Evolutionary conservation across 2,888 invertebrate species (phyloP), one percentile per base, ranked within the genome.

Genomic region (Platycnemis pennipes): DNA sequence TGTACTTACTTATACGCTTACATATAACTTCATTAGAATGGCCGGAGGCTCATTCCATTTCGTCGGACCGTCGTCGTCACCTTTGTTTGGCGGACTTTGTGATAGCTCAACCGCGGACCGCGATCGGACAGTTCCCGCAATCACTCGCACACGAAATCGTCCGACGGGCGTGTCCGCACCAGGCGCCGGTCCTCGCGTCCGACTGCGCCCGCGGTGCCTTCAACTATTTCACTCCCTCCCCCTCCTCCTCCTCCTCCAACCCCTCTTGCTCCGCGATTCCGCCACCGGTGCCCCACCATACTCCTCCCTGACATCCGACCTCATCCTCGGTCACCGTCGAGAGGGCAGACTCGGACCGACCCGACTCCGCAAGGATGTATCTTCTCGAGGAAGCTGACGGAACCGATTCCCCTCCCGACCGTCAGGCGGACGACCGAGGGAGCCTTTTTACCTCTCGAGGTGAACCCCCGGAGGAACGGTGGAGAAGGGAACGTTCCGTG

Each of bases 211-310:
- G 31, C 11, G 7, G 37, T 16, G 77, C 77, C 1, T 77, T 77
- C 77, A 77, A 77, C 77, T 77, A 77, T 77, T 77, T 77, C 77
- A 77, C 77, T 77, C 63, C 63, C 26, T 7, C 63, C 63, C 77
- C 77, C 77, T 31, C 77, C 69, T 7, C 69, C 77, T 31, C 37
- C 77, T n/a, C 77, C 77, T 31, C 77, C 77, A 37, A 1, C 77
- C 77, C 77, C 77, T 77, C 77, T 77, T 77, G 31, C 77, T 26
- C 26, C 31, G 5, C 77, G 77, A 77, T 8, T 77, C 77, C 31
- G 37, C 37, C 13, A 26, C 77, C 37, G 77, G 11, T 37, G 31
- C 77, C 77, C 77, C 77, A 11, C 77, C 31, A 77, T 37, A 31
- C 31, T 77, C 37, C 8, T 77, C 77, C 37, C 37, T 16, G 31